These are phyloP conservation scores for Eledone cirrhosa DNA, from an alignment of 2,888 invertebrate species.

Conservation along the genomic window DNA sequence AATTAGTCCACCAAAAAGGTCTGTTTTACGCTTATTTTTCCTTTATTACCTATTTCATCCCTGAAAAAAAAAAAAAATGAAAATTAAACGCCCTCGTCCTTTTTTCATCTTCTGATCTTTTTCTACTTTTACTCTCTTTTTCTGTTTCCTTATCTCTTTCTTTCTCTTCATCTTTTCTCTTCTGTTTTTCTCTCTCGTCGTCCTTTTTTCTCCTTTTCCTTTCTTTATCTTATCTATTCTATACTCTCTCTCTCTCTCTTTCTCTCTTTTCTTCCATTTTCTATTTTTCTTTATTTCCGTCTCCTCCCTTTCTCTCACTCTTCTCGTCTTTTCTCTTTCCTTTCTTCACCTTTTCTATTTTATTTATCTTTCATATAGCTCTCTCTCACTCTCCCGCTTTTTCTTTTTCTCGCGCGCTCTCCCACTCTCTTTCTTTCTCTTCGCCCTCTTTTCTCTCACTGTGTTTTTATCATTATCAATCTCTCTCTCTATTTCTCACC, in stretches of 20 bases:
- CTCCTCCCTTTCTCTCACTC: background rate
- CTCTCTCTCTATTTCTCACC: too few relatives aligned
- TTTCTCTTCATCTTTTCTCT: background rate
- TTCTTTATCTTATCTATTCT: background rate
- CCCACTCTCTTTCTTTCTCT: too few relatives aligned
- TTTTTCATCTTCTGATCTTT: background rate
- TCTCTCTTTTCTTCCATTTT: background rate
- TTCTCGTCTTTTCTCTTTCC: background rate
- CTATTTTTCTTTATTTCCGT: background rate
- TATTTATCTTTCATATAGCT: background rate
- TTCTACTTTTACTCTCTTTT: too few relatives aligned
- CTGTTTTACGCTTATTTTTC: background rate
- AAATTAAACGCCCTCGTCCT: background rate
- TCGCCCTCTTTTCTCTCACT: too few relatives aligned
- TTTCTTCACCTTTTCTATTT: background rate
- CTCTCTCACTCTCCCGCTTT: background rate
- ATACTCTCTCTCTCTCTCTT: background rate
- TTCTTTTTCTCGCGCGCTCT: background rate
- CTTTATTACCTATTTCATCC: too few relatives aligned
- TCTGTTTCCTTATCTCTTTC: too few relatives aligned
- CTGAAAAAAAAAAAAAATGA: background rate
- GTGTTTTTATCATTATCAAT: too few relatives aligned
- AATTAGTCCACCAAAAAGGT: slow-evolving; percentile 48
- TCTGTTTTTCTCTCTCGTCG: slow-evolving; percentile 3
- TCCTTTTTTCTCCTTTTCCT: background rate